Conservation (phyloP, 2,113 vertebrate species). For the Lophotis ruficrista region DNA sequence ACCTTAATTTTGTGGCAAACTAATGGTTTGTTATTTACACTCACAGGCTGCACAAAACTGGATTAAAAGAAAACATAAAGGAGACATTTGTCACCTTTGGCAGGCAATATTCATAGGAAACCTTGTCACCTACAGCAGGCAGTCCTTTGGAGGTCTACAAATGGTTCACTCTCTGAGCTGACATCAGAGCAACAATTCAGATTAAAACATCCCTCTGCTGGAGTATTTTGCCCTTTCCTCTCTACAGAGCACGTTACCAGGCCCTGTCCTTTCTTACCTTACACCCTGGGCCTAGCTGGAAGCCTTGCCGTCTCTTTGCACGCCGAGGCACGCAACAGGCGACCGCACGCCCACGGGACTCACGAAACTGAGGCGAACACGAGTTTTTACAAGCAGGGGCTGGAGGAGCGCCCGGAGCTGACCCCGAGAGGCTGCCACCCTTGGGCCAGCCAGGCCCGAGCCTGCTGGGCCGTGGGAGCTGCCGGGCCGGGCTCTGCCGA, state of each 20-base stretch:
- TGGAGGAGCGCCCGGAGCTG: rapidly evolving
- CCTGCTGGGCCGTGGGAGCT: not conserved
- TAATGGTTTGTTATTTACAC: not conserved
- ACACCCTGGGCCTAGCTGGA: not conserved
- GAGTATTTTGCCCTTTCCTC: rapidly evolving
- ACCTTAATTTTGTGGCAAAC: not conserved
- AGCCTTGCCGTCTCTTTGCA: rapidly evolving
- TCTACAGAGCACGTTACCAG: too few species aligned
- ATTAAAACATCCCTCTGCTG: rapidly evolving
- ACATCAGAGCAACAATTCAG: not conserved
- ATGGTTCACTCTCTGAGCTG: not conserved
- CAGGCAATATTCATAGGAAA: not conserved
- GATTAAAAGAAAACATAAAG: not conserved
- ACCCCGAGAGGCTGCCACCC: rapidly evolving
- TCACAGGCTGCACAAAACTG: not conserved
- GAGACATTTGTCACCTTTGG: not conserved
- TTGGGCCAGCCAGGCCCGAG: not conserved
- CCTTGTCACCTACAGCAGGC: not conserved
- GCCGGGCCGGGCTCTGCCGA: too few species aligned
- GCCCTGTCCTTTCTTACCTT: not conserved
- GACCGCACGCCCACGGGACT: rapidly evolving
- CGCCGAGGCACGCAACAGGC: rapidly evolving
- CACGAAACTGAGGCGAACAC: rapidly evolving
- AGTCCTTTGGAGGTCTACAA: rapidly evolving
- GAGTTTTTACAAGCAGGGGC: rapidly evolving